Base-by-base conservation (phyloP, 2,888 invertebrate species). In the Tribolium freemani region DNA sequence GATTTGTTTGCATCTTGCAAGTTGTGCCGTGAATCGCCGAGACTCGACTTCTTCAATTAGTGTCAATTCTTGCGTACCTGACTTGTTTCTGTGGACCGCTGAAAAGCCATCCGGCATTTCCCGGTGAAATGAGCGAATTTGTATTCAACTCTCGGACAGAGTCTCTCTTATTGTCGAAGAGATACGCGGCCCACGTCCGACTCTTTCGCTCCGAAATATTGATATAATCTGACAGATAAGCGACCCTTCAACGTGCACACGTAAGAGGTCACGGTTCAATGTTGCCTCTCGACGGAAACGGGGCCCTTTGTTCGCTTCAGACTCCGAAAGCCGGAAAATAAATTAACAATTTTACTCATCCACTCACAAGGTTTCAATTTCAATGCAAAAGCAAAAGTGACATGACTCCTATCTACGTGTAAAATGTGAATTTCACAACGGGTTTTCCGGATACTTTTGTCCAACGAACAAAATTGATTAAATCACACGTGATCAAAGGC, bases 201-300 rank as follows among this genome's bases (percentile, higher is more conserved):
- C 76, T 79, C 60, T 11, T 38, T 38, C 78, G 80, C 80, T 79
- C 79, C 83, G 81, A 79, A 84, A 84, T 84, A 83, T 83, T 83
- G 84, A 84, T 85, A 82, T 84, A 84, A 85, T 84, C 84, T 82
- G 78, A 76, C 78, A 84, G 84, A 85, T 85, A 85, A 84, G 83
- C 78, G 75, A 78, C 78, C 78, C 79, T 77, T 77, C 64, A 53
- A 64, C 64, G 70, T 64, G 54, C 63, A 46, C 63, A 54, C 63
- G 61, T 54, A 67, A 67, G 57, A 67, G 67, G 67, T 67, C 67
- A 67, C 67, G 66, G 66, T 66, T 54, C 66, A 54, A 21, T 16
- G 13, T 20, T 53, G 45, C 44, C 13, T 16, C 50, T 54, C 66
- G 26, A 10, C 54, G 64, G 64, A 64, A 64, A 67, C 67, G 30